A percentile compares a stretch with the other conserved stretches of the same genome.
Evolutionary conservation across 2,888 invertebrate genomes (phyloP).

Genomic region (Oxytorus armatus): DNA sequence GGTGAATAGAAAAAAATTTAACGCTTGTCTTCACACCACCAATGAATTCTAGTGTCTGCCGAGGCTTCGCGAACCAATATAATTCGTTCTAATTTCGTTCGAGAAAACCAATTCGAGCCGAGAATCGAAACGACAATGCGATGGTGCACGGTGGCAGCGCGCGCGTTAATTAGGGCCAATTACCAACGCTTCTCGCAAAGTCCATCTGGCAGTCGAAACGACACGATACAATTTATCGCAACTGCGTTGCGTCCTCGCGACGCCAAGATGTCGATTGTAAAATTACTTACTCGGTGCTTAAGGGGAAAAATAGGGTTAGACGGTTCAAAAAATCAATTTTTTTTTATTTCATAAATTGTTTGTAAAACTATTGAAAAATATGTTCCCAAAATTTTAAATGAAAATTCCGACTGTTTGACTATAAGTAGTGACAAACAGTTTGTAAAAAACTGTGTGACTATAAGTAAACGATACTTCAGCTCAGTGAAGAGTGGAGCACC

Average conservation of each 20-base stretch:
- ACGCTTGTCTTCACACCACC: neutral
- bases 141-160: conserved; percentile 7
- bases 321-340: no score
- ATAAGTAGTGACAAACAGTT: no score
- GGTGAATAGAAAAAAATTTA: no score
- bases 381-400: no score
- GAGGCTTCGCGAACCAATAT: neutral
- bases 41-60: neutral
- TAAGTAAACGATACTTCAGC: no score
- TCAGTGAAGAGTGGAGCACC: no score
- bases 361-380: no score
- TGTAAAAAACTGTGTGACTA: no score
- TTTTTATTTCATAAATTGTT: no score
- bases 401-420: no score
- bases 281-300: conserved; percentile 5
- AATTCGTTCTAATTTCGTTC: conserved; percentile 32
- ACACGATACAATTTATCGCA: conserved; percentile 47
- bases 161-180: conserved; percentile 64
- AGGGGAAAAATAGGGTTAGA: no score
- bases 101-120: conserved; percentile 21
- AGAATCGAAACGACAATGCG: conserved; percentile 38
- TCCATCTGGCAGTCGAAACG: conserved; percentile 35
- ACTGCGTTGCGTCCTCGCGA: conserved; percentile 19
- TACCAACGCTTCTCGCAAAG: conserved; percentile 39
- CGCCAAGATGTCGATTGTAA: conserved; percentile 1